These are phyloP conservation scores for Okapia johnstoni DNA, from an alignment of 2,113 vertebrate species.

Conservation along the genomic window DNA sequence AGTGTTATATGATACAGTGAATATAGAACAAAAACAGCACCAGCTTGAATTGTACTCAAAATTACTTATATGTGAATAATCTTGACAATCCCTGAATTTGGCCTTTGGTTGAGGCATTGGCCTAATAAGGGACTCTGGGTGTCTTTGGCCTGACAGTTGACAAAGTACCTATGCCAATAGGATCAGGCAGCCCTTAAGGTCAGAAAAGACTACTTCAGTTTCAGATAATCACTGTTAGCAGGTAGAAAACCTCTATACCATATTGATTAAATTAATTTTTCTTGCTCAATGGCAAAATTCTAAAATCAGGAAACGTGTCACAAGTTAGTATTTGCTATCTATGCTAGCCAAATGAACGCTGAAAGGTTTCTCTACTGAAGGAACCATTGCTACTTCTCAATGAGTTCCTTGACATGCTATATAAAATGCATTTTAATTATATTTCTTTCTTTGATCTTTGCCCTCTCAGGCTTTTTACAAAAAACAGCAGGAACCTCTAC, in stretches of 20 bases:
- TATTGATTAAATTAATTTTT: not conserved
- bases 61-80: not conserved
- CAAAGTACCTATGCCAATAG: not conserved
- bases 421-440: conserved; percentile 46
- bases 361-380: conserved; percentile 22
- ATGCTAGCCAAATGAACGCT: conserved; percentile 3
- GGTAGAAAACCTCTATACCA: not conserved
- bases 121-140: not conserved
- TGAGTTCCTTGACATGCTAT: conserved; percentile 24
- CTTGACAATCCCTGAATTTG: not conserved
- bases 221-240: not conserved
- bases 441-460: conserved; percentile 57
- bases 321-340: conserved; percentile 36
- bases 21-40: not conserved
- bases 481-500: conserved; percentile 15
- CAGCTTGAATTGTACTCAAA: not conserved
- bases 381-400: conserved; percentile 25
- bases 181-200: not conserved
- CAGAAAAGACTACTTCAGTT: not conserved
- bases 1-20: not conserved
- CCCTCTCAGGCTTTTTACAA: conserved; percentile 30
- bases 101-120: not conserved
- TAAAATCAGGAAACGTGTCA: not conserved
- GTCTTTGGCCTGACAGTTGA: not conserved
- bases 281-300: not conserved